Conservation (phyloP, 2,113 vertebrate species). For the Ibidorhyncha struthersii region DNA sequence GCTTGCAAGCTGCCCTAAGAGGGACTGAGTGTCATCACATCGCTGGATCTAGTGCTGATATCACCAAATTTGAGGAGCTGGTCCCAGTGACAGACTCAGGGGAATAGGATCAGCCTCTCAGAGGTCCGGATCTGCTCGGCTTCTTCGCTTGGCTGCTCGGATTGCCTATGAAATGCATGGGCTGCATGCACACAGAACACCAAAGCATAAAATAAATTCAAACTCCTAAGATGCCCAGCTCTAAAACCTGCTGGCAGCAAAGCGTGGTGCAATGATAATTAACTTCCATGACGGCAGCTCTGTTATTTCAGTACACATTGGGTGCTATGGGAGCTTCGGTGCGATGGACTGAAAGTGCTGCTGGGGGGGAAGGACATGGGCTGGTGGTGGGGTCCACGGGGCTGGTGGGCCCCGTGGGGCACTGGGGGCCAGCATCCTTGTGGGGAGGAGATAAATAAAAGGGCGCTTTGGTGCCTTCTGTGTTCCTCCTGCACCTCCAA, state of each 20-base stretch:
- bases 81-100: not conserved
- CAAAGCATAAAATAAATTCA: not conserved
- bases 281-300: not conserved
- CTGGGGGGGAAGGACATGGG: fast-evolving
- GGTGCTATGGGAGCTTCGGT: not conserved
- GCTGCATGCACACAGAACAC: not conserved
- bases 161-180: not conserved
- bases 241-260: not conserved
- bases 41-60: not conserved
- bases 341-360: not conserved
- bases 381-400: fast-evolving
- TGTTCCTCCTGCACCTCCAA: not conserved
- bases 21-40: not conserved
- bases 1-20: not conserved
- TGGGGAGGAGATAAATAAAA: not conserved
- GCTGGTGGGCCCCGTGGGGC: fast-evolving
- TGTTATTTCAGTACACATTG: not conserved
- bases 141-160: not conserved
- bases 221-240: not conserved
- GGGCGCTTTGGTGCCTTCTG: not conserved
- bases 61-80: not conserved
- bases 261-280: not conserved
- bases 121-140: not conserved
- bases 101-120: not conserved
- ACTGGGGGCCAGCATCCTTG: not conserved